Evolutionary conservation across 1,140 invertebrate genomes (phyloP).

Genomic region (Stegodyphus mimosarum): DNA sequence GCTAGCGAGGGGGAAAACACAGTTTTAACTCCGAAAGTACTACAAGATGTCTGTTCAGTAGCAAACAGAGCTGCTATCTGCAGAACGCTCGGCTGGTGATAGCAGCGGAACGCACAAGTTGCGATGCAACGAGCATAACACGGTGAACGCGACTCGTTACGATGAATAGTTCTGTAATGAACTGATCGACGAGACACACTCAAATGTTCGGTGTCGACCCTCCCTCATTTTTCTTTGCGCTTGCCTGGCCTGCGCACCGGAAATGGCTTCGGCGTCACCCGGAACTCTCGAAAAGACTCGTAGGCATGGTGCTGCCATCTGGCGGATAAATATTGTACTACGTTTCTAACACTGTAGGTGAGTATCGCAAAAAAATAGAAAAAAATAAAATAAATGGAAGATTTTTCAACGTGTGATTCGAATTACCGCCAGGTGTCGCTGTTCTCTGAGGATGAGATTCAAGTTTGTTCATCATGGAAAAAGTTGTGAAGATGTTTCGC

Average conservation of each 20-base stretch:
- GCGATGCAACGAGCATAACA: slow-evolving; percentile 38
- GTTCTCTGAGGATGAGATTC: too few relatives aligned
- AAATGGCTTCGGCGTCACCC: slow-evolving; percentile 58
- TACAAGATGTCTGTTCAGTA: slow-evolving; percentile 34
- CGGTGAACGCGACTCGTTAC: slow-evolving; percentile 53
- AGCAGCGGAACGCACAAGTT: slow-evolving; percentile 29
- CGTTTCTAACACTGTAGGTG: too few relatives aligned
- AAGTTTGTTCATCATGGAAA: too few relatives aligned
- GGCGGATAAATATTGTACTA: not conserved
- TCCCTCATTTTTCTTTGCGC: slow-evolving; percentile 59
- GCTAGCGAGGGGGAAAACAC: slow-evolving; percentile 13
- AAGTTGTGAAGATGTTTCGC: too few relatives aligned
- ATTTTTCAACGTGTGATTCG: too few relatives aligned
- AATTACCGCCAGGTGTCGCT: too few relatives aligned
- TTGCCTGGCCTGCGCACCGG: slow-evolving; percentile 47
- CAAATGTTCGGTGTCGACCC: slow-evolving; percentile 54
- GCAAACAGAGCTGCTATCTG: not conserved
- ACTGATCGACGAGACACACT: slow-evolving; percentile 57
- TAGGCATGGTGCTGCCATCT: slow-evolving; percentile 46
- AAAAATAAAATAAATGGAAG: not conserved
- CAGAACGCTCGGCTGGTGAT: slow-evolving; percentile 20
- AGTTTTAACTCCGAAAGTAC: slow-evolving; percentile 19
- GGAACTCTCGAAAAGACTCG: slow-evolving; percentile 22
- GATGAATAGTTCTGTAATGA: slow-evolving; percentile 61
- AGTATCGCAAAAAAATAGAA: not conserved